Evolutionary conservation across 1,140 invertebrate genomes (phyloP).

Genomic region (Drosophila mauritiana): DNA sequence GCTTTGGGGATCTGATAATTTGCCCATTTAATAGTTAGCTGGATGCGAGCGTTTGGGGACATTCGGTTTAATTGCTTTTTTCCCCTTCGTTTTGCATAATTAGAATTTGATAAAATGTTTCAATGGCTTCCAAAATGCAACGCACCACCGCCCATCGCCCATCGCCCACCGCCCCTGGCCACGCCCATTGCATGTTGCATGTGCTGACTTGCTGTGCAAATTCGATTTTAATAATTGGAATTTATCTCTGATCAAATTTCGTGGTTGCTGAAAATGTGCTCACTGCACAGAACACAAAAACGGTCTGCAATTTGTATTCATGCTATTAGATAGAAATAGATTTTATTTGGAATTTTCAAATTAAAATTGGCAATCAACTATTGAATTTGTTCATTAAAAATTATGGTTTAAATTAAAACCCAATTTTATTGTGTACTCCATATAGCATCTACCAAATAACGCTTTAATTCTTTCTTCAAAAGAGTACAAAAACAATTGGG

Average conservation of each 20-base stretch:
- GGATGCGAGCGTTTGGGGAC: slow-evolving; percentile 36
- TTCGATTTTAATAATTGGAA: slow-evolving; percentile 79
- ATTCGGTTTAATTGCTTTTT: slow-evolving; percentile 74
- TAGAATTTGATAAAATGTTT: slow-evolving; percentile 66
- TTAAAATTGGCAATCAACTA: too few species aligned
- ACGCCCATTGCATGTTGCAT: slow-evolving; percentile 47
- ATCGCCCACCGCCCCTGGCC: neutral
- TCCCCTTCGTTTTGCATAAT: slow-evolving; percentile 66
- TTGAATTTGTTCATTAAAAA: too few species aligned
- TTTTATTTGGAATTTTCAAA: too few species aligned
- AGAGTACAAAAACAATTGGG: too few species aligned
- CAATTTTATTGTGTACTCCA: too few species aligned
- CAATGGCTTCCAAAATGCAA: slow-evolving; percentile 32
- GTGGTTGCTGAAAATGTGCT: slow-evolving; percentile 54
- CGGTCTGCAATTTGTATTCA: too few species aligned
- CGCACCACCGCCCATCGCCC: neutral
- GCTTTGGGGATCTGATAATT: slow-evolving; percentile 58
- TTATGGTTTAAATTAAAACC: too few species aligned
- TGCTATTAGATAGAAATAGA: neutral
- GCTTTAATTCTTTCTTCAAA: too few species aligned
- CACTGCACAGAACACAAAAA: slow-evolving; percentile 7
- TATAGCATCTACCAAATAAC: too few species aligned
- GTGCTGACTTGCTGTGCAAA: slow-evolving; percentile 54
- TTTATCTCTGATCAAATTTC: slow-evolving; percentile 69
- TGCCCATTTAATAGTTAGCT: slow-evolving; percentile 53